Evolutionary conservation across 2,888 invertebrate genomes (phyloP), one percentile per base, ranked within the genome.

Genomic region (Ochropacha duplaris): DNA sequence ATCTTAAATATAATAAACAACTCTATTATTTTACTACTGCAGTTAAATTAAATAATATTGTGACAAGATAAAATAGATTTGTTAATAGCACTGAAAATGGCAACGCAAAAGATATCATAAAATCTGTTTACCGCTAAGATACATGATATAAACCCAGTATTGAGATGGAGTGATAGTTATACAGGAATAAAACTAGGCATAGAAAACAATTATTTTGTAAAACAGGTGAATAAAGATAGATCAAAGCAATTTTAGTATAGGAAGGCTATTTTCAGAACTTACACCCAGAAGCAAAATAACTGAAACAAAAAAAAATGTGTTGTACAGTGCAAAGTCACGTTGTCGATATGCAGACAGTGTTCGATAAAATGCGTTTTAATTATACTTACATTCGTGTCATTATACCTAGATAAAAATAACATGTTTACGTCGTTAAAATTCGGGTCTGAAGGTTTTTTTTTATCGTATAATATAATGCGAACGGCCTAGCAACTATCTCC

Each of bases 401-500:
- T 9, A n/a, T n/a, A n/a, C n/a, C n/a, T 16, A 39, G 16, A n/a
- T 16, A 12, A 14, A 44, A 16, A 8, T 9, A 44, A 1, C 2
- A 44, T 19, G 19, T 3, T 8, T 8, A n/a, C 19, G 3, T n/a
- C 44, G 19, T 9, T 39, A 39, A 8, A 11, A 44, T 44, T 19
- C 44, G 44, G 44, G 16, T 44, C 44, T 16, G 14, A 44, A 44
- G 44, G 44, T 5, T 9, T 44, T 44, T 44, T 19, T n/a, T n/a
- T n/a, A n/a, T n/a, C n/a, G n/a, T n/a, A 44, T 44, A 4, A 19
- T 19, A 19, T 9, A 44, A 19, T 44, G 19, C 44, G 6, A 44
- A 19, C 19, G n/a, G 44, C n/a, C 16, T 49, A 52, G 49, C 58
- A 57, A 64, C 65, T 57, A 56, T 56, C 24, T 54, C 24, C 54